Conservation (phyloP, 2,113 vertebrate genomes). For the Macheiramphus alcinus region DNA sequence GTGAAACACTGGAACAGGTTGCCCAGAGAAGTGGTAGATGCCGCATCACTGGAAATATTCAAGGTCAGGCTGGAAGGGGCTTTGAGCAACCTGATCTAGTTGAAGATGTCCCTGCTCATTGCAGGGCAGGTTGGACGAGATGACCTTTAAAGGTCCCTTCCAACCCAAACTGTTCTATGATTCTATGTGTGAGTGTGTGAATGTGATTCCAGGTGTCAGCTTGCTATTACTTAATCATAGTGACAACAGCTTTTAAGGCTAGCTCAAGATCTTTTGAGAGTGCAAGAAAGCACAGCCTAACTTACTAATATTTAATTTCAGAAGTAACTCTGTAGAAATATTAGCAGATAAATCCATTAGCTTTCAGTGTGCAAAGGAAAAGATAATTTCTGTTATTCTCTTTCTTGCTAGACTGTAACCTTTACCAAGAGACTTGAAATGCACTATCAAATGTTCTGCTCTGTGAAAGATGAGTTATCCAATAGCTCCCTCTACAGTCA, state of each 20-base stretch:
- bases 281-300: not conserved
- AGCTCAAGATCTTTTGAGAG: not conserved
- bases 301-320: not conserved
- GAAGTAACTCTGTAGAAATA: not conserved
- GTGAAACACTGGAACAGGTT: not conserved
- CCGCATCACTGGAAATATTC: not conserved
- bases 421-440: not conserved
- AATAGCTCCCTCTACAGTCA: slow-evolving; percentile 44
- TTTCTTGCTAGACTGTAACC: not conserved
- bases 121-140: too few species aligned
- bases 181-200: not conserved
- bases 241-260: not conserved
- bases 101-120: not conserved
- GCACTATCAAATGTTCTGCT: not conserved
- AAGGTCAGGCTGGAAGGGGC: not conserved
- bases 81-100: not conserved
- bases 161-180: not conserved
- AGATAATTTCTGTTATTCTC: not conserved
- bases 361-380: not conserved
- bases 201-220: not conserved
- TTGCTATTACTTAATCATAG: not conserved
- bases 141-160: not conserved
- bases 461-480: not conserved
- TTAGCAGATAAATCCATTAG: not conserved
- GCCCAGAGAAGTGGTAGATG: not conserved